Evolutionary conservation across 2,888 invertebrate species (phyloP), one percentile per base, ranked within the genome.

Genomic region (Drosophila tanythrix): DNA sequence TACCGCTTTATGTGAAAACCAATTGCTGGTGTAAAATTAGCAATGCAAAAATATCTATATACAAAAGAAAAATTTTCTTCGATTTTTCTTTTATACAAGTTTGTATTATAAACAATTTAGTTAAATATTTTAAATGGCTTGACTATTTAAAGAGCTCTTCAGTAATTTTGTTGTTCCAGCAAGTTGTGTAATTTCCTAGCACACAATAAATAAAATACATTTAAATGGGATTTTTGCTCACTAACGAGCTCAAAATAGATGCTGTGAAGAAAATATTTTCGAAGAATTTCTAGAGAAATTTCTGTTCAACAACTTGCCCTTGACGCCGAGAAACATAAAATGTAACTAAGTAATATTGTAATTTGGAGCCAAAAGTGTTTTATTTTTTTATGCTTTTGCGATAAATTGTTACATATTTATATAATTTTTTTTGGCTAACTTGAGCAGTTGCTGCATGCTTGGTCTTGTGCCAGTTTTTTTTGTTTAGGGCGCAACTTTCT

Each of bases 401-500:
- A 51, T 40, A n/a, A 33, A 33, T 33, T 48, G 40, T 77, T 31
- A 38, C 33, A 27, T 10, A 55, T 53, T 78, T 78, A 66, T 70
- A 15, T 50, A 71, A 74, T 59, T 74, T 66, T 66, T 13, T 33
- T 62, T 53, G 53, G 63, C 69, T 40, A 76, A 69, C 60, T 69
- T 15, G n/a, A 48, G 3, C 64, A 31, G 59, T 48, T 66, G 62
- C 36, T 48, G 7, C 31, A 4, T 31, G 38, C 40, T 69, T 57
- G 58, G 55, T 27, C 33, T 46, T 69, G 36, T 58, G 76, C 76
- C 61, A 74, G 73, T 21, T 70, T 53, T 38, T 13, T 31, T 33
- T 35, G 51, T 38, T 33, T 55, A 48, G 52, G 57, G 50, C 60
- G 56, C 69, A 61, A 67, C 70, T 89, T 83, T 88, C 70, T 64